These are phyloP conservation scores for Danaus chrysippus DNA, from an alignment of 2,888 invertebrate genomes.

Conservation along the genomic window DNA sequence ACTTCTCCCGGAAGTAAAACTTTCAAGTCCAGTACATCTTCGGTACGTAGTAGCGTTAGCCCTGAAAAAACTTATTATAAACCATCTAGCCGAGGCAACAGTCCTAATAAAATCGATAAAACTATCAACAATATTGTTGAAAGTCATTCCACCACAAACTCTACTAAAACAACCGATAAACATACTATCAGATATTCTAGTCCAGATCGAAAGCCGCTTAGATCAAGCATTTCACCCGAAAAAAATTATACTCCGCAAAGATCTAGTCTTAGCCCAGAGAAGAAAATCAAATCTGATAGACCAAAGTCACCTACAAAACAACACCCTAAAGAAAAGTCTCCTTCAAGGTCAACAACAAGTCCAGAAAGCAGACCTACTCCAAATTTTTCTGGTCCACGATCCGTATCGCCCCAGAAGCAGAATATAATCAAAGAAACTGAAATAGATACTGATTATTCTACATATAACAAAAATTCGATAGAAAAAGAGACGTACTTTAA, in stretches of 20 bases:
- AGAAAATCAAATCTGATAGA: constrained; percentile 32
- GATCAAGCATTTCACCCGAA: not conserved
- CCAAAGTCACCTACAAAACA: constrained; percentile 33
- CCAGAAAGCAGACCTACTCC: constrained; percentile 39
- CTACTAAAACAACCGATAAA: constrained; percentile 50
- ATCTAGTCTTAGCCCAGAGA: constrained; percentile 49
- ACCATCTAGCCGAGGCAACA: constrained; percentile 58
- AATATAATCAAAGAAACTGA: constrained; percentile 2
- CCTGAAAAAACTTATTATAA: constrained; percentile 64
- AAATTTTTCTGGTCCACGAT: constrained; percentile 20
- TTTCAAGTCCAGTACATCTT: constrained; percentile 73
- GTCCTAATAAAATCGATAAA: constrained; percentile 53
- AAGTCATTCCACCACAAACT: constrained; percentile 50
- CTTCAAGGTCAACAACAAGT: constrained; percentile 37
- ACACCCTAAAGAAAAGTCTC: constrained; percentile 25
- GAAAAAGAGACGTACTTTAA: constrained; percentile 5
- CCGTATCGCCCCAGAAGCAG: constrained; percentile 11
- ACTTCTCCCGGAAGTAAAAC: constrained; percentile 77
- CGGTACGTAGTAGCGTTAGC: constrained; percentile 75
- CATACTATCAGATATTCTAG: constrained; percentile 47
- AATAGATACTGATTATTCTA: not conserved
- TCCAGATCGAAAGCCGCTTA: constrained; percentile 45
- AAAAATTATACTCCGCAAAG: constrained; percentile 43
- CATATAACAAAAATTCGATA: constrained; percentile 6
- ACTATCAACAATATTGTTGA: constrained; percentile 50